A percentile compares a stretch with the other conserved stretches of the same genome.
These are phyloP conservation scores for Pelodiscus sinensis DNA, from an alignment of 2,113 vertebrate species.

Conservation along the genomic window DNA sequence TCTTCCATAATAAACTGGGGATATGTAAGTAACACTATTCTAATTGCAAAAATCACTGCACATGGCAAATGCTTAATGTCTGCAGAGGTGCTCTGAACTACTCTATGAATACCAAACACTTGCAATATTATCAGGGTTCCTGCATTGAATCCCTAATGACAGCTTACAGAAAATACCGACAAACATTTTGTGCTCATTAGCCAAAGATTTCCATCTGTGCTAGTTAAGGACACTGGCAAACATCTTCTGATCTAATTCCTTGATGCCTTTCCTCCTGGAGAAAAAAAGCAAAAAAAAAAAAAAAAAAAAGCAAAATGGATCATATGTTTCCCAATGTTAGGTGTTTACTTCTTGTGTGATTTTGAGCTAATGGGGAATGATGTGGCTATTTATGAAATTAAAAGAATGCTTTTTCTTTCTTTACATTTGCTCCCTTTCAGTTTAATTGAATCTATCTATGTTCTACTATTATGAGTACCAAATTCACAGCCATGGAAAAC, in stretches of 20 bases:
- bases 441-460: not conserved
- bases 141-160: fast-evolving
- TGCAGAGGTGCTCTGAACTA: not conserved
- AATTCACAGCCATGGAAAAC: no score
- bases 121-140: fast-evolving
- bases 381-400: not conserved
- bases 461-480: not conserved
- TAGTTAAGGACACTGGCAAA: fast-evolving
- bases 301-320: not conserved
- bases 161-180: not conserved
- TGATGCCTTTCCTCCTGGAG: not conserved
- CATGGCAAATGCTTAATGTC: fast-evolving
- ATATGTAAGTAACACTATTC: fast-evolving
- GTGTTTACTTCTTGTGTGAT: not conserved
- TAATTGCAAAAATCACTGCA: not conserved
- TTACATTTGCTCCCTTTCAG: not conserved
- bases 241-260: not conserved
- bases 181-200: fast-evolving
- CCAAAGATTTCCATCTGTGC: not conserved
- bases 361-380: not conserved
- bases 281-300: not conserved
- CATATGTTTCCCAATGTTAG: not conserved
- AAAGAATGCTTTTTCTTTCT: not conserved
- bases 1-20: not conserved
- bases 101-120: not conserved